Conservation (phyloP, 2,888 invertebrate genomes). For the Euphydryas editha region DNA sequence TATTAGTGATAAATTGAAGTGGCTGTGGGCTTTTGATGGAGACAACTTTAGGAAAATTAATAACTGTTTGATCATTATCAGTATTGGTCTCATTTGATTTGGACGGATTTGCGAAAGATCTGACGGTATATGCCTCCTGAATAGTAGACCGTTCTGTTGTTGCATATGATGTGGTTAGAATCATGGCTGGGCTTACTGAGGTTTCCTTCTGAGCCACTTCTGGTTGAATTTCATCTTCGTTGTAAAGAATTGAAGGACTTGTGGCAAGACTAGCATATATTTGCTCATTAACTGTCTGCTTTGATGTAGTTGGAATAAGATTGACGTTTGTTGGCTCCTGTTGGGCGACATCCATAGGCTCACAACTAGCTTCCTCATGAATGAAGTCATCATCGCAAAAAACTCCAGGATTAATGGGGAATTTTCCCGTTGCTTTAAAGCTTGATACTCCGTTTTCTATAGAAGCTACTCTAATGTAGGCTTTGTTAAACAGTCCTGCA, state of each 20-base stretch:
- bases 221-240: not conserved
- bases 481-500: conserved; percentile 7
- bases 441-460: conserved; percentile 6
- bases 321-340: conserved; percentile 10
- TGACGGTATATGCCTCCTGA: too few relatives aligned
- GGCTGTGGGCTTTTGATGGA: too few relatives aligned
- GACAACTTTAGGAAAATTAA: conserved; percentile 17
- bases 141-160: not conserved
- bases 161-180: not conserved
- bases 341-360: conserved; percentile 14
- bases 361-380: conserved; percentile 12
- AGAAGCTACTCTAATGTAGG: too few relatives aligned
- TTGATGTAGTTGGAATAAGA: conserved; percentile 13
- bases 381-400: conserved; percentile 24
- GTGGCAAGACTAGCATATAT: conserved; percentile 19
- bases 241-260: conserved; percentile 21
- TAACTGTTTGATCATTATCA: conserved; percentile 2
- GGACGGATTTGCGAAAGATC: too few relatives aligned
- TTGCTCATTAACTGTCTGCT: conserved; percentile 10
- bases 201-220: too few relatives aligned
- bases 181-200: too few relatives aligned
- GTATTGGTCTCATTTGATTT: too few relatives aligned
- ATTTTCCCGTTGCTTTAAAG: conserved; percentile 12
- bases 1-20: not conserved
- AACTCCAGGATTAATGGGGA: conserved; percentile 10